Evolutionary conservation across 2,797 vertebrate genomes (phyloP), one percentile per base, ranked within the genome.

Genomic region (Arrhamphus sclerolepis): DNA sequence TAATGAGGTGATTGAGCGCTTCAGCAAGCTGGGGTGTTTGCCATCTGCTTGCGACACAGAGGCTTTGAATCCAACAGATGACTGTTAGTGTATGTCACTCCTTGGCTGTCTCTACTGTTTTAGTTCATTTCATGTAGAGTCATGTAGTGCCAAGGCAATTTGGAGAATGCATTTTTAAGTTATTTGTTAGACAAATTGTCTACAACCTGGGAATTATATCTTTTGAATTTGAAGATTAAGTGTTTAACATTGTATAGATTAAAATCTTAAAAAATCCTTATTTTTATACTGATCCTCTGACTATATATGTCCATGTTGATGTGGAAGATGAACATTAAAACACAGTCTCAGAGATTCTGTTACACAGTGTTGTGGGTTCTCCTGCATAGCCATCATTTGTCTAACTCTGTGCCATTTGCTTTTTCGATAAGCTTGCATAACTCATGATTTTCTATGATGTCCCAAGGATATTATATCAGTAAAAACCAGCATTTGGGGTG

Each of bases 1-100:
- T 83, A 82, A 89, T 83, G 80, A 84, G 73, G 79, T 86, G 80
- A 87, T 73, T 75, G 87, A 83, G 81, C 75, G 78, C 66, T 80
- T 81, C 66, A 46, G 70, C 59, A 70, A 61, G 71, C 65, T 42
- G 38, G 48, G 31, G 61, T 79, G 62, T 63, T 59, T 64, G 77
- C 81, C 86, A 87, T 88, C 84, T 89, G 87, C 72, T 83, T 51
- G 40, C 44, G 64, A 56, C 60, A 34, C 44, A 46, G 61, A 51
- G 49, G 39, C 53, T 80, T 81, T 79, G 57, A 84, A 68, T 81
- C 49, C 55, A 62, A 18, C 77, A 72, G 73, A 81, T 78, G 62
- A 79, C 40, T 63, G 31, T 78, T 58, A 56, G 59, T 68, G 49
- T 19, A 26, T 64, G 62, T 59, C 62, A 56, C 57, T 63, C 10